phyloP scores from a whole-genome alignment of 1,140 invertebrate species.

The Zaprionus kolodkinae region DNA sequence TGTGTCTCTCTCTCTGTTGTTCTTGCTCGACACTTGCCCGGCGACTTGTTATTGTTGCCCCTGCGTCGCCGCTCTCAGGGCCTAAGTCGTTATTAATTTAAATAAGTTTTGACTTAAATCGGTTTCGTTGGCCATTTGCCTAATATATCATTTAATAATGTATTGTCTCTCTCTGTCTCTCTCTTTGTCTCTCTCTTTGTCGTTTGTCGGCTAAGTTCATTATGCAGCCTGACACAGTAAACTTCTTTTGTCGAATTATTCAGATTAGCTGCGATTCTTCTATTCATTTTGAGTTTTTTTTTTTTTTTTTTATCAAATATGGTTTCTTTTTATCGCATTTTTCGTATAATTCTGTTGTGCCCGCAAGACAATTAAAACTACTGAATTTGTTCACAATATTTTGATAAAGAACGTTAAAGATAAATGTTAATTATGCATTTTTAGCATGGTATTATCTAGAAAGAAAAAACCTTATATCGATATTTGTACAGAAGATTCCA shows the following conservation, averaged over 20 bases:
- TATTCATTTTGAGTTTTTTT: not conserved
- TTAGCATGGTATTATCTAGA: too few species aligned
- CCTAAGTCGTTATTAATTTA: constrained; percentile 8
- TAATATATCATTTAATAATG: constrained; percentile 14
- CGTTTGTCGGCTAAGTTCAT: not conserved
- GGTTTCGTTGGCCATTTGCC: constrained; percentile 6
- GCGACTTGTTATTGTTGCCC: not conserved
- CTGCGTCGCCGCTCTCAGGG: not conserved
- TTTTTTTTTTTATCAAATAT: constrained; percentile 1
- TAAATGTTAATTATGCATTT: not conserved
- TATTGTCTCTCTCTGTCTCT: not conserved
- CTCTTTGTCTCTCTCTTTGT: not conserved
- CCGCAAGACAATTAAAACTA: not conserved
- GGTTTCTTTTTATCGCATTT: too few species aligned
- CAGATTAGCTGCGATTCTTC: not conserved
- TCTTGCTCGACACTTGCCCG: not conserved
- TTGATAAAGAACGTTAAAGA: not conserved
- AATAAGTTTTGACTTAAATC: constrained; percentile 9
- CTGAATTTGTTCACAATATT: not conserved
- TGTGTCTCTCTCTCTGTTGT: not conserved
- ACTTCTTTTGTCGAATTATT: constrained; percentile 6
- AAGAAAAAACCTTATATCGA: too few species aligned
- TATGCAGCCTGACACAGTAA: not conserved
- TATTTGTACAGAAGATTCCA: too few species aligned
- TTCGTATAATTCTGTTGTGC: not conserved